phyloP scores from a whole-genome alignment of 2,888 invertebrate genomes.

The Hyppa rectilinea region DNA sequence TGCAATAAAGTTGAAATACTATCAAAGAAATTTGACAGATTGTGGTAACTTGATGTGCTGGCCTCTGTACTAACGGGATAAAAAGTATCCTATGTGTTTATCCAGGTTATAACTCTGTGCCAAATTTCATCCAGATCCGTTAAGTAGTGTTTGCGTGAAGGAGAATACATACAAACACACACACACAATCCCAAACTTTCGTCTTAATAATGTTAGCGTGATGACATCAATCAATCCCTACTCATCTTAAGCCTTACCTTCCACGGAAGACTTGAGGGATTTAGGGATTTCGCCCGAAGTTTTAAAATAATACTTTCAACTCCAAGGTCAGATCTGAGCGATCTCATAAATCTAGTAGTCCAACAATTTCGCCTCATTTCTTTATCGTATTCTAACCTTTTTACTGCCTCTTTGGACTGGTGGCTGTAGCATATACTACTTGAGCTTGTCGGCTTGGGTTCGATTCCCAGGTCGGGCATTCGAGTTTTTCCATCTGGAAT shows the following conservation, averaged over 20 bases:
- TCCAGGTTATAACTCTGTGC: too few species aligned
- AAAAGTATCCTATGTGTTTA: too few species aligned
- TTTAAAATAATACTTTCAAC: slow-evolving; percentile 17
- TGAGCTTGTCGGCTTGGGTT: neutral
- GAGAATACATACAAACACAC: too few species aligned
- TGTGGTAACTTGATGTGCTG: too few species aligned
- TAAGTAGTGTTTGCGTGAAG: too few species aligned
- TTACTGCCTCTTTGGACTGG: neutral
- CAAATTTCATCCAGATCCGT: too few species aligned
- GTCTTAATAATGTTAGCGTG: neutral
- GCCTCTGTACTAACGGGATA: too few species aligned
- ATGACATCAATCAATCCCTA: neutral
- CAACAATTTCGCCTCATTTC: neutral
- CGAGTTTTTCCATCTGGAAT: neutral
- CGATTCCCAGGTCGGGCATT: too few species aligned
- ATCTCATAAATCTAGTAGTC: neutral
- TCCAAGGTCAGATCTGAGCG: neutral
- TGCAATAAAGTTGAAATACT: too few species aligned
- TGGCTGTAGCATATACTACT: neutral
- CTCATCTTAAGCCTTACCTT: neutral
- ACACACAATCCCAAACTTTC: too few species aligned
- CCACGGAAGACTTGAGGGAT: slow-evolving; percentile 2
- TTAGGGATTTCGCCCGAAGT: slow-evolving; percentile 10
- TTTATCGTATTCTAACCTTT: neutral
- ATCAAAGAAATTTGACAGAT: too few species aligned